Base-by-base conservation (phyloP, 2,797 vertebrate species). In the Melanotaenia nigrans region DNA sequence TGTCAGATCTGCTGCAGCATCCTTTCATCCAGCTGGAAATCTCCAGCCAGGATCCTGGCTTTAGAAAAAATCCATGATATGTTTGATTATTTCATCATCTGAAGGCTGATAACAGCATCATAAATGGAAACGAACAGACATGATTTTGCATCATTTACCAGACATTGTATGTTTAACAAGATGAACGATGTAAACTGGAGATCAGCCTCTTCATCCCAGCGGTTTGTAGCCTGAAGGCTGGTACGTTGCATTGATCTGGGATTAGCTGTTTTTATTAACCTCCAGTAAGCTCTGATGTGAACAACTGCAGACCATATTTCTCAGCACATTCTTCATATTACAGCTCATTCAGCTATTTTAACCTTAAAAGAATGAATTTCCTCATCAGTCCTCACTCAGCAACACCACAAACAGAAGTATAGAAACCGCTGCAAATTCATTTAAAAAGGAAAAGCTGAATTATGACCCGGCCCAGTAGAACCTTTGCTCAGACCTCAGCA, bases 211-310 rank as follows among this genome's bases (percentile, higher is more conserved):
- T 45, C 4, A 8, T 38, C 25, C 25, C 25, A 25, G 25, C 58
- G 32, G 74, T 47, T 45, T 47, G 38, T 22, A 25, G 55, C 73
- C 69, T 38, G 56, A 45, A 70, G 71, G 65, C 55, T 71, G 68
- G 63, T 42, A 0, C 67, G 82, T 87, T 71, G 77, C 65, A 83
- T 86, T 72, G 77, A 84, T 85, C 56, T 32, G 9, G 63, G 71
- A 28, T 60, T 22, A 32, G 47, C 14, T 32, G 47, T 53, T 77
- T 71, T 84, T 72, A 58, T 85, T 65, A 61, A 55, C 54, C 20
- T 22, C 53, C n/a, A 4, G 75, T 35, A 61, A 49, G 35, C 65
- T 65, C 4, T 22, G 35, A 60, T 71, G 77, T 72, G 65, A 78
- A 79, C 32, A 35, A 65, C 30, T 33, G 35, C 64, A 35, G 65